Conservation (phyloP, 2,797 vertebrate genomes). For the Discoglossus pictus region DNA sequence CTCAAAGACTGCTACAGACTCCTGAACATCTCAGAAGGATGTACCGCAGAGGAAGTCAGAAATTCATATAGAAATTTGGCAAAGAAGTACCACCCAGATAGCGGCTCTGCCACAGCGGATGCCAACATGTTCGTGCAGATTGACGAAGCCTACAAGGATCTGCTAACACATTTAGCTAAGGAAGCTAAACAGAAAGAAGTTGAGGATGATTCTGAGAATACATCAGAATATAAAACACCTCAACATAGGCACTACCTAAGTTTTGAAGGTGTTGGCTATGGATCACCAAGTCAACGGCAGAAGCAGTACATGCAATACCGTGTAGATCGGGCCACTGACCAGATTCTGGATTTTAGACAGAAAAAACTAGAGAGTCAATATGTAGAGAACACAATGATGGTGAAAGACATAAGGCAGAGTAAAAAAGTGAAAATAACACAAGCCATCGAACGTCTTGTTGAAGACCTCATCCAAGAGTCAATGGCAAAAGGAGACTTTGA, state of each 20-base stretch:
- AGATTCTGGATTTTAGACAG: slow-evolving; percentile 83
- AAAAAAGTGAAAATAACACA: slow-evolving; percentile 89
- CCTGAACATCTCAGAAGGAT: slow-evolving; percentile 78
- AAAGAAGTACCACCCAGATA: slow-evolving; percentile 90
- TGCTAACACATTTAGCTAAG: slow-evolving; percentile 72
- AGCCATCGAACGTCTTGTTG: slow-evolving; percentile 90
- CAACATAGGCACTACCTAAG: slow-evolving; percentile 93
- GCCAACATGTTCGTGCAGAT: slow-evolving; percentile 76
- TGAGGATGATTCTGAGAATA: slow-evolving; percentile 73
- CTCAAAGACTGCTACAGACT: slow-evolving; percentile 77
- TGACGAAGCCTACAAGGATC: slow-evolving; percentile 83
- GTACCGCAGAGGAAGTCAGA: slow-evolving; percentile 76
- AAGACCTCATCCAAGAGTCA: slow-evolving; percentile 95
- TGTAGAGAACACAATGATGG: slow-evolving; percentile 70
- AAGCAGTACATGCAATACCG: slow-evolving; percentile 87
- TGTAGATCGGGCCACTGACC: slow-evolving; percentile 82
- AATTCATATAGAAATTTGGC: slow-evolving; percentile 82
- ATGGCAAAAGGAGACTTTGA: slow-evolving; percentile 94
- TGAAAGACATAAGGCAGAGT: slow-evolving; percentile 79
- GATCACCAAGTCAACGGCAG: slow-evolving; percentile 89
- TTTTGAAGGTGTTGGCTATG: slow-evolving; percentile 87
- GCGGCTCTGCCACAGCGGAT: slow-evolving; percentile 75
- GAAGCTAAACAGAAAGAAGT: slow-evolving; percentile 47
- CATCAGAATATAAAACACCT: slow-evolving; percentile 65
- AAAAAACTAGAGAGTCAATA: slow-evolving; percentile 74